phyloP scores from a whole-genome alignment of 2,113 vertebrate genomes.

The Corythornis madagascariensis region DNA sequence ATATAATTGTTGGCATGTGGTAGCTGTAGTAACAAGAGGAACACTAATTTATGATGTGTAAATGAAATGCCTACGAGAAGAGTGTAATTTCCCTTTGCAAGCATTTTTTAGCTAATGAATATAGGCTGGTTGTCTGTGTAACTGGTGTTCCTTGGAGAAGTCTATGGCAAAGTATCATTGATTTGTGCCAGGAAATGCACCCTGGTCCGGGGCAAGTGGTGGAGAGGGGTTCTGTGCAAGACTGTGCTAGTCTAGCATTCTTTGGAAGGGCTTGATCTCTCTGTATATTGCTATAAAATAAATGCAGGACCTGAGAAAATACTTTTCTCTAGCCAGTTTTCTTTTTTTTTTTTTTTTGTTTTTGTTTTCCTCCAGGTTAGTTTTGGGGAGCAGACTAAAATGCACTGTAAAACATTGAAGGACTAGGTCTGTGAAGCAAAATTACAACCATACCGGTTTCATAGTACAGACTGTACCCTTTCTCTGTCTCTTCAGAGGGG shows the following conservation, averaged over 20 bases:
- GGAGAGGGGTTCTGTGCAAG: background rate
- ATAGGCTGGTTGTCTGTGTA: background rate
- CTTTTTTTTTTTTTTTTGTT: too few relatives aligned
- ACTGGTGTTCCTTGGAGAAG: background rate
- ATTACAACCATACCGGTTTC: background rate
- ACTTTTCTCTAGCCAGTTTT: background rate
- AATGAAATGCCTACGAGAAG: background rate
- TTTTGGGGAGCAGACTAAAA: background rate
- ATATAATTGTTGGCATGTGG: background rate
- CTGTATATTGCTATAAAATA: background rate
- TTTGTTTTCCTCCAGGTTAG: background rate
- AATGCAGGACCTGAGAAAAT: background rate
- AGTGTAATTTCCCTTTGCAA: background rate
- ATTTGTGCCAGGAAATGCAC: background rate
- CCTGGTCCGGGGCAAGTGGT: background rate
- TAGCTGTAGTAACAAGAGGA: background rate
- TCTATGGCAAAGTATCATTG: background rate
- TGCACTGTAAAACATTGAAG: background rate
- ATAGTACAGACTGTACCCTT: background rate
- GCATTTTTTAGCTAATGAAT: background rate
- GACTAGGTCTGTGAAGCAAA: background rate
- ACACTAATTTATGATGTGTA: background rate
- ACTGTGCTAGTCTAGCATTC: background rate
- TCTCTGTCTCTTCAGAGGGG: background rate
- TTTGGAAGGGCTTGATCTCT: background rate